These are phyloP conservation scores for Priapulus caudatus DNA, from an alignment of 2,888 invertebrate species.

Conservation along the genomic window DNA sequence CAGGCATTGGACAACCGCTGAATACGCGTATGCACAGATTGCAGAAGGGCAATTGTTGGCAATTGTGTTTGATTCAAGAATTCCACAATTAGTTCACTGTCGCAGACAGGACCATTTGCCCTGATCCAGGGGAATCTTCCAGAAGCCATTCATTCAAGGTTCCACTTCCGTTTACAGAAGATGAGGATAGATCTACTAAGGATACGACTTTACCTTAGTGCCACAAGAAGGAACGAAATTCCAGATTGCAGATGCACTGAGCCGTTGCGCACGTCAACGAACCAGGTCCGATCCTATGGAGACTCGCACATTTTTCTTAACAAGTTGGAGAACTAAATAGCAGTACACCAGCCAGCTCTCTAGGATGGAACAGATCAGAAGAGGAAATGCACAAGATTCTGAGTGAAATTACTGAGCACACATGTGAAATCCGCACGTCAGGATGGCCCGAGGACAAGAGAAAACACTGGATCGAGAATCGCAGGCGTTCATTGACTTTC, in stretches of 20 bases:
- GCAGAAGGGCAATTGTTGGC: not conserved
- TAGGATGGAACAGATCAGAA: not conserved
- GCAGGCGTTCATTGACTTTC: conserved; percentile 7
- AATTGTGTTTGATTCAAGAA: conserved; percentile 5
- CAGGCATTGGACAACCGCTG: not conserved
- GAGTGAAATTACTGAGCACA: not conserved
- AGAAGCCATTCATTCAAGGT: conserved; percentile 14
- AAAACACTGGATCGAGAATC: not conserved
- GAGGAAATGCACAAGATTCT: not conserved
- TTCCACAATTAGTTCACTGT: not conserved
- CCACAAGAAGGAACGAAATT: conserved; percentile 15
- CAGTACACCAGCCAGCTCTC: not conserved
- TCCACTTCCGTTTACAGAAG: conserved; percentile 13
- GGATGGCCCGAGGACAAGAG: conserved; percentile 9
- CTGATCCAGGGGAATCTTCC: conserved; percentile 14
- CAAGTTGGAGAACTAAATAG: not conserved
- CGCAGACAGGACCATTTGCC: not conserved
- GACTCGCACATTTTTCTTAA: not conserved
- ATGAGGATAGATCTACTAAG: conserved; percentile 15
- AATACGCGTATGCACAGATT: not conserved
- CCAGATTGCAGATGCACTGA: too few species aligned
- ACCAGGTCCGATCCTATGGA: not conserved
- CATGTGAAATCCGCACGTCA: conserved; percentile 6
- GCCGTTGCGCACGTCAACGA: too few species aligned
- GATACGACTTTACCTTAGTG: conserved; percentile 15